Conservation (phyloP, 23 tunicate genomes). For the Styela plicata region DNA sequence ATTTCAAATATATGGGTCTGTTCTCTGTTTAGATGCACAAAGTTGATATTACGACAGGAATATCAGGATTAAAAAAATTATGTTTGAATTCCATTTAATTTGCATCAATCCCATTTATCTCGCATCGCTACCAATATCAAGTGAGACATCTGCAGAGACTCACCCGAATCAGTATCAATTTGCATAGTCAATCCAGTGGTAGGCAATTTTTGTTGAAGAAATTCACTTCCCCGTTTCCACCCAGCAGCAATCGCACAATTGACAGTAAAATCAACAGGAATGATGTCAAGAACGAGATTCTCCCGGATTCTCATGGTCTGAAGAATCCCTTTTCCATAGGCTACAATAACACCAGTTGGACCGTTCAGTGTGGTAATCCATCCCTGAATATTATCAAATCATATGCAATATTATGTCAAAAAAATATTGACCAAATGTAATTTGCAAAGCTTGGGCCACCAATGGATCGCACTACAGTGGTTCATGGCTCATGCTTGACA, state of each 20-base stretch:
- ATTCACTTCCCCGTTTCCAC: slow-evolving; percentile 58
- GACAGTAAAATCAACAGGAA: slow-evolving; percentile 80
- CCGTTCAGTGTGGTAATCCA: slow-evolving; percentile 87
- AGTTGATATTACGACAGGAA: too few relatives aligned
- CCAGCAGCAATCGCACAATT: slow-evolving; percentile 84
- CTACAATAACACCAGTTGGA: slow-evolving; percentile 73
- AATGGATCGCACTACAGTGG: too few relatives aligned
- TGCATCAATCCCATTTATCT: neutral
- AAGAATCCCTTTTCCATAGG: slow-evolving; percentile 68
- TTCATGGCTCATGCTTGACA: too few relatives aligned
- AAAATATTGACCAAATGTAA: too few relatives aligned
- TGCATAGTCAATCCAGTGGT: neutral
- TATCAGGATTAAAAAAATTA: neutral
- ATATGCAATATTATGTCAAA: too few relatives aligned
- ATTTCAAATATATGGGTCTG: too few relatives aligned
- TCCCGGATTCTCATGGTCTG: slow-evolving; percentile 31
- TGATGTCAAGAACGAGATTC: slow-evolving; percentile 50
- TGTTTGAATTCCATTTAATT: too few relatives aligned
- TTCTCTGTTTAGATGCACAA: too few relatives aligned
- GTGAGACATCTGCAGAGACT: neutral
- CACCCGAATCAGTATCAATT: neutral
- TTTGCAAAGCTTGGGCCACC: too few relatives aligned
- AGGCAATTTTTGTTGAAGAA: neutral
- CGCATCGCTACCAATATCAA: neutral
- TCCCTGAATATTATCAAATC: slow-evolving; percentile 50